Percentiles rank a stretch among this genome's conserved stretches.
Evolutionary conservation across 2,888 invertebrate genomes (phyloP).

Genomic region (Sthenelais limicola): DNA sequence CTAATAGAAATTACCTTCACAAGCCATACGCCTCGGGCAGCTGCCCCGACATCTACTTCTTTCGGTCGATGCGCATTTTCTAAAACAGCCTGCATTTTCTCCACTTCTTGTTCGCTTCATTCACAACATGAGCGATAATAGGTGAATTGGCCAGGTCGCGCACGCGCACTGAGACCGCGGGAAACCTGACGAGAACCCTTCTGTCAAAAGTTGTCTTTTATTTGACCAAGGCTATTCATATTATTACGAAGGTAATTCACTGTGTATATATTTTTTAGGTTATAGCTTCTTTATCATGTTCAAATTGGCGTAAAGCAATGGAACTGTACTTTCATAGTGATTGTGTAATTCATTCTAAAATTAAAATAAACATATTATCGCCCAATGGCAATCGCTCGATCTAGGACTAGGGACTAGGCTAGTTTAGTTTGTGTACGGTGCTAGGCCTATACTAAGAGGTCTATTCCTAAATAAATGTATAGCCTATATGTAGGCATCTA

Average conservation of each 20-base stretch:
- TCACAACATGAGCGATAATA: constrained; percentile 19
- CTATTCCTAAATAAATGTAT: too few relatives aligned
- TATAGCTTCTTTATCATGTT: too few relatives aligned
- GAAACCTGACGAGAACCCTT: constrained; percentile 4
- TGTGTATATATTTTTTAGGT: too few relatives aligned
- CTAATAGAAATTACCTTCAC: constrained; percentile 82
- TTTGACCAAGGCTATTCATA: neutral
- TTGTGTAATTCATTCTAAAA: too few relatives aligned
- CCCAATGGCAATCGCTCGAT: too few relatives aligned
- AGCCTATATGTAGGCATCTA: too few relatives aligned
- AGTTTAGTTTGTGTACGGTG: too few relatives aligned
- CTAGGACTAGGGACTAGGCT: too few relatives aligned
- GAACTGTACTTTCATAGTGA: too few relatives aligned
- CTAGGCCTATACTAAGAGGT: too few relatives aligned
- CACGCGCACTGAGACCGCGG: constrained; percentile 29
- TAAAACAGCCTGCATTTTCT: constrained; percentile 1
- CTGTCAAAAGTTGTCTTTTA: neutral
- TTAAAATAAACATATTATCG: too few relatives aligned
- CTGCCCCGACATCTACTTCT: constrained; percentile 86
- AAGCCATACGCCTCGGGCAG: constrained; percentile 94
- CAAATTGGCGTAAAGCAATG: too few relatives aligned
- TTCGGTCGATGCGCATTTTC: constrained; percentile 61
- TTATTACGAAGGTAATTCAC: neutral
- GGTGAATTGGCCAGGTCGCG: neutral
- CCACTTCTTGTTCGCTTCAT: neutral